These are phyloP conservation scores for Eutrigla gurnardus DNA, from an alignment of 2,797 vertebrate species.

Conservation along the genomic window DNA sequence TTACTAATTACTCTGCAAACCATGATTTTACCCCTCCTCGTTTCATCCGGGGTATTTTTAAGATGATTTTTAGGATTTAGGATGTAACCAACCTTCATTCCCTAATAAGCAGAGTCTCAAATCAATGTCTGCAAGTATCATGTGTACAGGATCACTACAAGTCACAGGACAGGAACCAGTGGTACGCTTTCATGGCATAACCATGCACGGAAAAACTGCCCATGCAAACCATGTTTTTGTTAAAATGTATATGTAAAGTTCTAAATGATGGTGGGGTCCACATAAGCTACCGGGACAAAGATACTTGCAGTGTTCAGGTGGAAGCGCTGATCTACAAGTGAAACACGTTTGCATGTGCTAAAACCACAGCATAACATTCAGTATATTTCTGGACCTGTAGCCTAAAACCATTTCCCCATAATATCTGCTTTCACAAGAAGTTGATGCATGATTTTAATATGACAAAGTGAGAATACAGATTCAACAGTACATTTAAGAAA, in stretches of 20 bases:
- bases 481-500: slow-evolving; percentile 80
- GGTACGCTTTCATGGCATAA: neutral
- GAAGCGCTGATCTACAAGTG: neutral
- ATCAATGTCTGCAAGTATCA: neutral
- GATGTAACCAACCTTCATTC: no score
- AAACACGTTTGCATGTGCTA: neutral
- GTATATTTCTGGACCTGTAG: neutral
- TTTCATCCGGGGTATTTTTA: neutral
- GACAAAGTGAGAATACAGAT: slow-evolving; percentile 63
- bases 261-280: neutral
- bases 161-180: neutral
- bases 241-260: neutral
- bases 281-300: neutral
- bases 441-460: slow-evolving; percentile 51
- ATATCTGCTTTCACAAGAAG: slow-evolving; percentile 29
- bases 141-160: neutral
- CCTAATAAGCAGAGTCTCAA: neutral
- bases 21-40: neutral
- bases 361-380: neutral
- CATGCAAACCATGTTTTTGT: neutral
- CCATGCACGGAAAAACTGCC: neutral
- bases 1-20: neutral
- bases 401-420: slow-evolving; percentile 24
- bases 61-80: neutral
- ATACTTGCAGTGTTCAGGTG: neutral